Conservation (phyloP, 2,888 invertebrate species). For the Podotricha telesiphe region DNA sequence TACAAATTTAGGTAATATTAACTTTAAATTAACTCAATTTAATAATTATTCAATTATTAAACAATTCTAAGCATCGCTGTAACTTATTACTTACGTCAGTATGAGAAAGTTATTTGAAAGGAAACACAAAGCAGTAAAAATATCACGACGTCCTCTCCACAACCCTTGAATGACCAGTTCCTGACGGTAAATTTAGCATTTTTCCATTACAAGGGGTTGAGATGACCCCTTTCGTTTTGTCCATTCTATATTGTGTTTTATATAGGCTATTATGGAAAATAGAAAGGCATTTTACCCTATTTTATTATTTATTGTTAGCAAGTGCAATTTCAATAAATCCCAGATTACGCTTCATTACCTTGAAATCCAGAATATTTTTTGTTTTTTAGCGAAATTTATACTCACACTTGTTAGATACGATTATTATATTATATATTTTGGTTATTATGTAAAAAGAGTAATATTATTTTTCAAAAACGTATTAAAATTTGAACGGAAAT, state of each 20-base stretch:
- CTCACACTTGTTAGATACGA: too few species aligned
- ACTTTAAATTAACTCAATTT: too few species aligned
- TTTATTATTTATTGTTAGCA: conserved; percentile 70
- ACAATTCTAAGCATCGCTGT: background rate
- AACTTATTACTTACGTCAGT: conserved; percentile 27
- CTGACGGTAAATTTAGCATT: conserved; percentile 72
- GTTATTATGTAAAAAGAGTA: too few species aligned
- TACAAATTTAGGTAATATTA: too few species aligned
- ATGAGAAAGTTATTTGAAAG: conserved; percentile 76
- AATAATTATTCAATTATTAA: too few species aligned
- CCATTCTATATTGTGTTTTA: conserved; percentile 61
- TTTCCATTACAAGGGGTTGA: conserved; percentile 53
- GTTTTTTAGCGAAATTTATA: background rate
- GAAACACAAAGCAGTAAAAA: conserved; percentile 75
- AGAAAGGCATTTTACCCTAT: conserved; percentile 64
- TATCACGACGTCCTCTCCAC: conserved; percentile 66
- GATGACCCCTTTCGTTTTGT: conserved; percentile 64
- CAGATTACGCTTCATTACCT: conserved; percentile 69
- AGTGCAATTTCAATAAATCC: conserved; percentile 73
- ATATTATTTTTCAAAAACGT: too few species aligned
- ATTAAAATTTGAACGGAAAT: too few species aligned
- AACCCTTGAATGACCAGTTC: conserved; percentile 68
- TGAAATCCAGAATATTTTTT: background rate
- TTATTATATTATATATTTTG: too few species aligned
- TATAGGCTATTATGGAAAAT: conserved; percentile 69